These are phyloP conservation scores for Marmota flaviventris DNA, from an alignment of 2,113 vertebrate species.

Conservation along the genomic window DNA sequence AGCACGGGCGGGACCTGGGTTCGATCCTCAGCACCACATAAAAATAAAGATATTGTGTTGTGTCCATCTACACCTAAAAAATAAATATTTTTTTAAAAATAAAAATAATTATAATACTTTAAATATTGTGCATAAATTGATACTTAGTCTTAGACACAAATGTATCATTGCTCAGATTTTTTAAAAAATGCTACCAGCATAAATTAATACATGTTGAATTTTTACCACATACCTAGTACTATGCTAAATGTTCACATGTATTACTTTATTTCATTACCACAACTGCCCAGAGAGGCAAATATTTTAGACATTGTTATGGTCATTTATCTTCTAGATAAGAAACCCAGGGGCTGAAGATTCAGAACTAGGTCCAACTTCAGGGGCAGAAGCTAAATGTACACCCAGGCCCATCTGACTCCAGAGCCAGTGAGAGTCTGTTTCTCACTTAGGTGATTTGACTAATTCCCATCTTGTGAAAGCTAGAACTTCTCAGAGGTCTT, in stretches of 20 bases:
- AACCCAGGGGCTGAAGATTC: not conserved
- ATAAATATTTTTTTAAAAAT: no score
- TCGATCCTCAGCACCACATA: no score
- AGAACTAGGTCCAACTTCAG: not conserved
- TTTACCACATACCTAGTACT: not conserved
- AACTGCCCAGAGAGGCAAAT: not conserved
- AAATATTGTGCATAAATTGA: not conserved
- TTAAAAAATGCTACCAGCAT: not conserved
- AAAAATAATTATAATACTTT: slow-evolving; percentile 8
- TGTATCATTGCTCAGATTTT: not conserved
- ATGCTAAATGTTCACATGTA: not conserved
- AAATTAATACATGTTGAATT: not conserved
- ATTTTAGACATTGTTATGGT: not conserved
- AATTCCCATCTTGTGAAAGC: not conserved
- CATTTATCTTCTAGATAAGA: not conserved
- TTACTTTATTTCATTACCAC: not conserved
- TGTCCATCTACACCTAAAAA: no score
- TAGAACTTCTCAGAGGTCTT: not conserved
- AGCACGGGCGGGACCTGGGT: no score
- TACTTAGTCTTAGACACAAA: not conserved
- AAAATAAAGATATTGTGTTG: no score
- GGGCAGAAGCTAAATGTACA: not conserved
- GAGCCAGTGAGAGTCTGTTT: not conserved
- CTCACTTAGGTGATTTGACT: not conserved
- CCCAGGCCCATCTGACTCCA: not conserved